Conservation (phyloP, 2,888 invertebrate genomes). For the Nebria salina region DNA sequence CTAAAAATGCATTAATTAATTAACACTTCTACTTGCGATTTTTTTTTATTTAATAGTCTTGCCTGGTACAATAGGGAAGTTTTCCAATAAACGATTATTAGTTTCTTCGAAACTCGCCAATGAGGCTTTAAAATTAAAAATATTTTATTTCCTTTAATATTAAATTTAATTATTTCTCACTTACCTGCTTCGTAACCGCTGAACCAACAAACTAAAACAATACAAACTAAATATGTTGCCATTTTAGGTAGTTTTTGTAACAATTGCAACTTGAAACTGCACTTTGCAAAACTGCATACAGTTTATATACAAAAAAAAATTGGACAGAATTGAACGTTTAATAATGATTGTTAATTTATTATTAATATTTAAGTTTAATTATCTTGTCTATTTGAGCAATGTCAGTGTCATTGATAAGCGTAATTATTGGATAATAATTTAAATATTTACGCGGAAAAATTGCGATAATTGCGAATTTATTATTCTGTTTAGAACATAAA, state of each 20-base stretch:
- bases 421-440: no score
- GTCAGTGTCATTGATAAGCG: no score
- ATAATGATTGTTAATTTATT: no score
- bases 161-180: background rate
- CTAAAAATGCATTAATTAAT: background rate
- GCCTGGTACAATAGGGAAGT: background rate
- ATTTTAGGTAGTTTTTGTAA: background rate
- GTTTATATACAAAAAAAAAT: no score
- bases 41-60: background rate
- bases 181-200: background rate
- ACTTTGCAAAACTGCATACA: no score
- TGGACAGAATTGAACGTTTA: no score
- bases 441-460: no score
- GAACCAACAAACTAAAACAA: background rate
- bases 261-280: background rate
- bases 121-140: background rate
- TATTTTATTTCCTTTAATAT: background rate
- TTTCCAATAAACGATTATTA: background rate
- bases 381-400: no score
- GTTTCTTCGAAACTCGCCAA: background rate
- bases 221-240: background rate
- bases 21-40: background rate
- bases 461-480: no score
- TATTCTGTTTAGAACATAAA: no score
- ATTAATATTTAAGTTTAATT: no score